Base-by-base conservation (phyloP, 2,888 invertebrate species). In the Hyposoter dolosus region DNA sequence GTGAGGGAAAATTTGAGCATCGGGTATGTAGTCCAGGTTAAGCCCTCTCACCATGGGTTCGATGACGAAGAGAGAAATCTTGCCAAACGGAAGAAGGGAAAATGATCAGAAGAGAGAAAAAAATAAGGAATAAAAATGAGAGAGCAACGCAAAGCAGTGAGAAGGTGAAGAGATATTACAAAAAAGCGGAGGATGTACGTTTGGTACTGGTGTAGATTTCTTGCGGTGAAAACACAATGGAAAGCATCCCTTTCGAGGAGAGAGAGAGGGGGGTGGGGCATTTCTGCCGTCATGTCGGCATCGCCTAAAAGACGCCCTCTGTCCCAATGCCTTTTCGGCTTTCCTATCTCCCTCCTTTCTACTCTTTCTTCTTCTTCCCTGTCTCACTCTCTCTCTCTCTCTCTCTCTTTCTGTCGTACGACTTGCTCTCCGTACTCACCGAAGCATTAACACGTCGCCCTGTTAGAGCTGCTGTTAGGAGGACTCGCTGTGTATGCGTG, bases 371-470 rank as follows among this genome's bases (percentile, higher is more conserved):
- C 32, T 28, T 28, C 3, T 28, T 63, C 56, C 69, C 53, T 69
- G 71, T 83, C 63, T 72, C 84, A 69, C 53, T 71, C 65, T 43
- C 56, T 75, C 53, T 69, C 75, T 83, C 63, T 72, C 84, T 74
- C 53, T 71, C 65, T 43, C 78, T 43, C 81, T 81, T 28, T 17
- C 60, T 47, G 32, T 80, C 17, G 6, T 65, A 50, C 19, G 32
- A 79, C 82, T 69, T 80, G 83, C 60, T 74, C 83, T 80, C 84
- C 80, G 83, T 78, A 87, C 83, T 83, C 88, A 72, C 56, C 80
- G 82, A 76, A 84, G 88, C 88, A 83, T 88, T 88, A 87, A 89
- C 88, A 81, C 89, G 87, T 88, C 82, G 84, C 83, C 82, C 85
- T 84, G 84, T 88, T 84, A 84, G 83, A 74, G 80, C 77, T 81